These are phyloP conservation scores for Gasterosteus nipponicus DNA, from an alignment of 2,113 vertebrate species.

Conservation along the genomic window DNA sequence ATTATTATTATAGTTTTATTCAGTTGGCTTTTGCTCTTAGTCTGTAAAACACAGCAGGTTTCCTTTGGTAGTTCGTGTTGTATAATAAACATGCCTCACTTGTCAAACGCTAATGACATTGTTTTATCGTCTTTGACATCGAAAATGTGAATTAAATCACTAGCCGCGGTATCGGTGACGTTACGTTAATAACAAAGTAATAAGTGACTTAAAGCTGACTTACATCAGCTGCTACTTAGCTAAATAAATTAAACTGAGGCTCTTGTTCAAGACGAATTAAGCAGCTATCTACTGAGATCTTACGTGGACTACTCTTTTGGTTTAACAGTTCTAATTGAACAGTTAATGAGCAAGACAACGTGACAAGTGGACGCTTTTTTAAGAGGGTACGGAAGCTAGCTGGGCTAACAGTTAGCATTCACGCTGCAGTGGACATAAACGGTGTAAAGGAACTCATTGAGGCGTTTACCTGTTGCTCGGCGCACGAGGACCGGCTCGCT, in stretches of 20 bases:
- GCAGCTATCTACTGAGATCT: not conserved
- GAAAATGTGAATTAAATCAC: no score
- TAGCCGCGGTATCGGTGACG: no score
- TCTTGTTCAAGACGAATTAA: not conserved
- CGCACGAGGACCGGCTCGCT: not conserved
- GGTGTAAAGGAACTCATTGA: not conserved
- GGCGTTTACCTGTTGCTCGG: constrained; percentile 8
- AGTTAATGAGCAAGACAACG: no score
- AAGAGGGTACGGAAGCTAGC: not conserved
- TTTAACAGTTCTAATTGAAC: not conserved
- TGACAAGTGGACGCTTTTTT: not conserved
- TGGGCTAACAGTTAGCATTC: constrained; percentile 7
- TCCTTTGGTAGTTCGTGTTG: not conserved
- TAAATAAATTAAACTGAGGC: fast-evolving
- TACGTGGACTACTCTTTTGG: fast-evolving
- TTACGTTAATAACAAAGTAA: no score
- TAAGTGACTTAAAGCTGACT: no score
- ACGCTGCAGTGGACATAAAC: not conserved
- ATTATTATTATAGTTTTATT: not conserved
- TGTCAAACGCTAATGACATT: no score
- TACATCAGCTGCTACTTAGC: not conserved
- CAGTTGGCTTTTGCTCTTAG: not conserved
- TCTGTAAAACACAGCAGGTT: not conserved
- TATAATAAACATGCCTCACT: not conserved
- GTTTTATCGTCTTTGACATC: no score